Percentiles rank a stretch among this genome's conserved stretches.
Evolutionary conservation across 2,797 vertebrate species (phyloP).

Genomic region (Myripristis jacobus): DNA sequence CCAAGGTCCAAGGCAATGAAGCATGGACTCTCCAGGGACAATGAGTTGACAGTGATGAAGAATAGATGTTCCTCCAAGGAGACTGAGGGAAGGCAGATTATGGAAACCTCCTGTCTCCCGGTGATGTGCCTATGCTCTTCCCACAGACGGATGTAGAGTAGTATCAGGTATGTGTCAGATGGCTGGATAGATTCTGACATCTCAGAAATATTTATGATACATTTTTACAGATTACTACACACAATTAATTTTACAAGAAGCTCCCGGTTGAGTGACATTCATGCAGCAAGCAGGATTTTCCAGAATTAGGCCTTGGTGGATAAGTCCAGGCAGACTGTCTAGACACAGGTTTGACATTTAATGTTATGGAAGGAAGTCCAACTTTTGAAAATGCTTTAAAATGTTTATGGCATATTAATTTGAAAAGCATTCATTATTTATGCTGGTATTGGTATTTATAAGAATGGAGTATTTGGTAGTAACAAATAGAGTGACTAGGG

Average conservation of each 20-base stretch:
- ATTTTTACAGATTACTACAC: slow-evolving; percentile 69
- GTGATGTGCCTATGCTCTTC: slow-evolving; percentile 71
- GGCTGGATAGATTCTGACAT: slow-evolving; percentile 61
- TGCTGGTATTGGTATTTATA: background rate
- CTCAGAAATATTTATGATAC: slow-evolving; percentile 69
- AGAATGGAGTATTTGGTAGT: background rate
- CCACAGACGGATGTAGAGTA: slow-evolving; percentile 79
- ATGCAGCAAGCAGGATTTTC: slow-evolving; percentile 55
- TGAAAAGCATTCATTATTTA: slow-evolving; percentile 13
- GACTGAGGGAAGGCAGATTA: slow-evolving; percentile 74
- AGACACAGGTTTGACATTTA: slow-evolving; percentile 45
- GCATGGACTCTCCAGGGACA: slow-evolving; percentile 70
- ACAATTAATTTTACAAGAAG: slow-evolving; percentile 66
- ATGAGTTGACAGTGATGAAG: slow-evolving; percentile 80
- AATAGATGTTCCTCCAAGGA: slow-evolving; percentile 81
- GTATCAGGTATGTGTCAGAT: slow-evolving; percentile 80
- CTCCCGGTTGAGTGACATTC: slow-evolving; percentile 59
- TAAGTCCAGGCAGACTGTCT: slow-evolving; percentile 52
- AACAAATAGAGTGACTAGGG: background rate
- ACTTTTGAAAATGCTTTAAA: slow-evolving; percentile 24
- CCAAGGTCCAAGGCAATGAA: slow-evolving; percentile 75
- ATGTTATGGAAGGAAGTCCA: slow-evolving; percentile 43
- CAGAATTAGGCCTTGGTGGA: slow-evolving; percentile 42
- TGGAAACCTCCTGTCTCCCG: slow-evolving; percentile 76
- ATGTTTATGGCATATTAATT: slow-evolving; percentile 32